Evolutionary conservation across 2,113 vertebrate species (phyloP).

Genomic region (Myrmecophaga tridactyla): DNA sequence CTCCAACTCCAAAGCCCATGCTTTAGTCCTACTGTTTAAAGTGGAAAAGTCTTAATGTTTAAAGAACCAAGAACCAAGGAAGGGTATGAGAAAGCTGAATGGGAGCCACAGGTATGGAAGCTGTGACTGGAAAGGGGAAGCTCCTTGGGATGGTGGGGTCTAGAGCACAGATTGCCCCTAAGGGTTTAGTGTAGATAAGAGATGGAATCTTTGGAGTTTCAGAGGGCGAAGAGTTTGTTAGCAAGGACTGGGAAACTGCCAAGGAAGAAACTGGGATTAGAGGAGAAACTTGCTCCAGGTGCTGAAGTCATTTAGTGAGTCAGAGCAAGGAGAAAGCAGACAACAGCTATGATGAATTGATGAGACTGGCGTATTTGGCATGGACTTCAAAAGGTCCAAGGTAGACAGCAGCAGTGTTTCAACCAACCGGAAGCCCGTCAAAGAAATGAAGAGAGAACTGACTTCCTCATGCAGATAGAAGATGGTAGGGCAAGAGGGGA

Average conservation of each 20-base stretch:
- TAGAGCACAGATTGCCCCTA: fast-evolving
- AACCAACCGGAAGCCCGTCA: background rate
- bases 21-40: background rate
- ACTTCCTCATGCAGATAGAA: background rate
- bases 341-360: background rate
- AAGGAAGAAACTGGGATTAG: background rate
- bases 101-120: background rate
- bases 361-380: background rate
- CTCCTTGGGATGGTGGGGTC: background rate
- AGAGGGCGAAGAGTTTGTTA: background rate
- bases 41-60: background rate
- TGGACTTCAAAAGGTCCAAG: background rate
- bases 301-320: background rate
- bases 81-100: background rate
- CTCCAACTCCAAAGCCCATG: background rate
- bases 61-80: background rate
- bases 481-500: background rate
- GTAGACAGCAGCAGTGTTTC: background rate
- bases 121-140: background rate
- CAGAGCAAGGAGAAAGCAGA: background rate
- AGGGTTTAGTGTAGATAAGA: background rate
- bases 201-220: background rate
- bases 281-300: background rate
- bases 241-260: background rate
- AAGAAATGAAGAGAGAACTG: background rate